Base-by-base conservation (phyloP, 2,888 invertebrate genomes). In the Ormyrus labotus region DNA sequence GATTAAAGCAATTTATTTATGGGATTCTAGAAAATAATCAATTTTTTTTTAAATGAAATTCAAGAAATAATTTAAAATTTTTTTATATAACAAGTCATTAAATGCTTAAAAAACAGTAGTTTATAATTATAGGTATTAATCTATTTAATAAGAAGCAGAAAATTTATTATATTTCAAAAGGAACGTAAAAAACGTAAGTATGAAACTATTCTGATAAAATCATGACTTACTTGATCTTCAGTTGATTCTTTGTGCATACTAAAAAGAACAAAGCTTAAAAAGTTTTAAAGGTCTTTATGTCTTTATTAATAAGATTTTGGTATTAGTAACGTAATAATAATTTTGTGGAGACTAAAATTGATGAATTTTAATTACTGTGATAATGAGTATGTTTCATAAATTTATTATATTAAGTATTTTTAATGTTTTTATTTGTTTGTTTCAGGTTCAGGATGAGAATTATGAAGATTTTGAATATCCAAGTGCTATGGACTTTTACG, bases 371-470 rank as follows among this genome's bases (percentile, higher is more conserved):
- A 34, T 34, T 34, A 34, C 34, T 34, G 34, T 34, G 34, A 34
- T 4, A 34, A 34, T 34, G 34, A 34, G 2, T 34, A 34, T 34
- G 3, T 34, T 34, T 34, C 34, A 34, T 34, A 34, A 34, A 34
- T 34, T 34, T 34, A 34, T 34, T 34, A 34, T 3, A 34, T 34
- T 34, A 34, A 34, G 34, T 34, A 34, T 34, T 34, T 34, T 34
- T 34, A 34, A 34, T 34, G 53, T 51, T 45, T 77, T 71, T 61
- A 13, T 77, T 77, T 61, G 11, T 87, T 83, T 88, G 87, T 89
- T 89, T 70, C 86, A 90, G 89, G 87, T 88, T 73, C 83, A 85
- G 80, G 78, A 84, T 84, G 83, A 84, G 75, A 85, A 87, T 82
- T 84, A 84, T 75, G 84, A 85, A 82, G 83, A 83, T 68, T 69